Evolutionary conservation across 1,140 invertebrate genomes (phyloP), one percentile per base, ranked within the genome.

Genomic region (Sinonovacula constricta): DNA sequence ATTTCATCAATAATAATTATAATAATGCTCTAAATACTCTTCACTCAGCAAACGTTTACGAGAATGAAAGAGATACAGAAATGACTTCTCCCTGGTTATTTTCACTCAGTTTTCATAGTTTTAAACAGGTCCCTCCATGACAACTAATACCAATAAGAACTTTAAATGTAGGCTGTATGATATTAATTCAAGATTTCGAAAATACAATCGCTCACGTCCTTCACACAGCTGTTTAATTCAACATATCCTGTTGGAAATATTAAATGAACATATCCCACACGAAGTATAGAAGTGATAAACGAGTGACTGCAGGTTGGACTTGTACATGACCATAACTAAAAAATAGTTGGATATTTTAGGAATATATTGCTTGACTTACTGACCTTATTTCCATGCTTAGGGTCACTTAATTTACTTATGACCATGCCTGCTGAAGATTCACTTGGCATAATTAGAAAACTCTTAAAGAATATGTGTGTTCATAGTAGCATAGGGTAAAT

Each of bases 301-400:
- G 30, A 26, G 28, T 78, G 5, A 69, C 65, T 62, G 56, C 51
- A 22, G 51, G 53, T 30, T 22, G 54, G 65, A 63, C 33, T 75
- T 39, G 3, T 75, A 53, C 26, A 75, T 76, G 60, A 45, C 74
- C 60, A 59, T 74, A 60, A 72, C 31, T 2, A 36, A 34, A 59
- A 69, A 33, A 79, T 60, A 22, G 77, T 70, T 31, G 65, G 60
- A 28, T 79, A 72, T 49, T 79, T 68, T 49, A 53, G 59, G 31
- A 69, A 68, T 62, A 22, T 15, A 3, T 34, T 65, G 34, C 74
- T 56, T 22, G 51, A 79, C 45, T 22, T 79, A 18, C 31, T 74
- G 33, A 45, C 77, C 36, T 63, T 74, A 51, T 65, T 72, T 45
- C 3, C 45, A 1, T 49, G 36, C 45, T 57, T 74, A 63, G 77